phyloP scores from a whole-genome alignment of 2,888 invertebrate genomes.

The Nemapogon koenigi region DNA sequence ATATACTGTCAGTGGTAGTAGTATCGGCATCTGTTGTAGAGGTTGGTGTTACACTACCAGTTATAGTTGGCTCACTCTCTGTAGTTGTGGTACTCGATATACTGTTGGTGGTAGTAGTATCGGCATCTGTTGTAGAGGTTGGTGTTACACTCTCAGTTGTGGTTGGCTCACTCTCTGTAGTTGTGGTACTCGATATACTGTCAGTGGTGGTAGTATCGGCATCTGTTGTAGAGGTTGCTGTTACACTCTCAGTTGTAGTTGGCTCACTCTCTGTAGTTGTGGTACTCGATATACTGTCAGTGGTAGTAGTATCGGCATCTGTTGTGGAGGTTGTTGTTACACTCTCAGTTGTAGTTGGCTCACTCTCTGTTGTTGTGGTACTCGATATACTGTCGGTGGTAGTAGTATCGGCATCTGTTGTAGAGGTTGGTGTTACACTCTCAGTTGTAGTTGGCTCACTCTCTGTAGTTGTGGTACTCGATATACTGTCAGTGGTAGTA shows the following conservation, averaged over 20 bases:
- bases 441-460: slow-evolving; percentile 9
- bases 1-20: slow-evolving; percentile 1
- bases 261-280: background rate
- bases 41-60: background rate
- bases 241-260: slow-evolving; percentile 1
- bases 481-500: slow-evolving; percentile 1
- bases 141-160: background rate
- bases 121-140: background rate
- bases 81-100: background rate
- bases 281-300: background rate
- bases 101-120: background rate
- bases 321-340: slow-evolving; percentile 1
- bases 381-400: slow-evolving; percentile 1
- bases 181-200: background rate
- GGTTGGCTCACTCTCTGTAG: background rate
- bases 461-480: slow-evolving; percentile 5
- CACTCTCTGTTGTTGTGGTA: background rate
- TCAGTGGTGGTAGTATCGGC: background rate
- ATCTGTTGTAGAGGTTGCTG: background rate
- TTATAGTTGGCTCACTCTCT: background rate
- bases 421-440: slow-evolving; percentile 10
- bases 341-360: background rate
- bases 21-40: too few relatives aligned
- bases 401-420: slow-evolving; percentile 2
- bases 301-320: slow-evolving; percentile 1